phyloP scores from a whole-genome alignment of 2,888 invertebrate genomes.

The Orthosia cruda region DNA sequence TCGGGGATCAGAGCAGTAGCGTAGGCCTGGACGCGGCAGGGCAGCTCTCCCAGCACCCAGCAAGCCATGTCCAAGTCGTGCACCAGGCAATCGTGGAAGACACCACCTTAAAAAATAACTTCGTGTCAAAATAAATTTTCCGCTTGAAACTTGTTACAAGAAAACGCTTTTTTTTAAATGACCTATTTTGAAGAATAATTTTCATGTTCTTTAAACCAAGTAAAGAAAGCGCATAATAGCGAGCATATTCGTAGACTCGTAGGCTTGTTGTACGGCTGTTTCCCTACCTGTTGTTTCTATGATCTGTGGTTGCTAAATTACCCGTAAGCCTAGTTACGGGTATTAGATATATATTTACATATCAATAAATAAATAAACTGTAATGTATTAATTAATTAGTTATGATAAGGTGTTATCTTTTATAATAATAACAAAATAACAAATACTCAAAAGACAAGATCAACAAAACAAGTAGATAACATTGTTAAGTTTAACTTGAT shows the following conservation, averaged over 20 bases:
- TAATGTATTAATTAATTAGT: not conserved
- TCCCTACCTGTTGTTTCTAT: too few relatives aligned
- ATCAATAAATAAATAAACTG: not conserved
- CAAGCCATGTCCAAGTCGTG: slow-evolving; percentile 94
- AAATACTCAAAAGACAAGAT: not conserved
- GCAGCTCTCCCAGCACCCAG: slow-evolving; percentile 93
- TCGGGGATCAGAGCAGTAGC: slow-evolving; percentile 92
- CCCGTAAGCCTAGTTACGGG: too few relatives aligned
- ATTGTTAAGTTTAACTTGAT: slow-evolving; percentile 26
- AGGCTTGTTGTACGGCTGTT: too few relatives aligned
- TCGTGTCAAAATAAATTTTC: not conserved
- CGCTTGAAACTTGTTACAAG: not conserved
- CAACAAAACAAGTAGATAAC: slow-evolving; percentile 11
- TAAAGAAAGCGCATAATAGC: too few relatives aligned
- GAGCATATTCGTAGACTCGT: too few relatives aligned
- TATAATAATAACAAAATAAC: slow-evolving; percentile 4
- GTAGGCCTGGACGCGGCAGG: slow-evolving; percentile 90
- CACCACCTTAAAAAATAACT: slow-evolving; percentile 89
- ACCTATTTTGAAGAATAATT: not conserved
- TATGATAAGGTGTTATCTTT: slow-evolving; percentile 23
- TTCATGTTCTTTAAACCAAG: not conserved
- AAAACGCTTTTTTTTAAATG: not conserved
- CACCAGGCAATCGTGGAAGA: slow-evolving; percentile 94
- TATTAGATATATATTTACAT: too few relatives aligned
- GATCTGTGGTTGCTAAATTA: too few relatives aligned